Conservation (phyloP, 2,113 vertebrate genomes). For the Bettongia penicillata region DNA sequence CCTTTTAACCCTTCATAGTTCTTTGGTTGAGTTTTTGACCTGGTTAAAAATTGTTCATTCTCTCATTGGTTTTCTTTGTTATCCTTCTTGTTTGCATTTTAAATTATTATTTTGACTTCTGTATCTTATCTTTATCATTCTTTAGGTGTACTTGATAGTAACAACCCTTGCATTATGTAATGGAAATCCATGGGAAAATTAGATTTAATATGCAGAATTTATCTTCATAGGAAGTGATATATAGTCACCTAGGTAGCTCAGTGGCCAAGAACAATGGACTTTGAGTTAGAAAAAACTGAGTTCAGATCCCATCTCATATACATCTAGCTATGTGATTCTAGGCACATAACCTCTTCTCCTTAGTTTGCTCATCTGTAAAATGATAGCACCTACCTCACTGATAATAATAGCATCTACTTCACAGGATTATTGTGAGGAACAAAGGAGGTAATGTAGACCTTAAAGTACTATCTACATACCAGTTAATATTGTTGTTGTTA, state of each 20-base stretch:
- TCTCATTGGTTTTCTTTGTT: background rate
- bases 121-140: background rate
- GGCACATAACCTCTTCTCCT: too few species aligned
- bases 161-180: background rate
- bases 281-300: too few species aligned
- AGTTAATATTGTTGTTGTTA: too few species aligned
- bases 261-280: background rate
- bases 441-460: background rate
- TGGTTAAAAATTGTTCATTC: background rate
- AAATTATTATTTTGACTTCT: background rate
- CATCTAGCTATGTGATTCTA: too few species aligned
- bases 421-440: too few species aligned
- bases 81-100: background rate
- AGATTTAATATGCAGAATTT: background rate
- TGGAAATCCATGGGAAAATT: background rate
- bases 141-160: background rate
- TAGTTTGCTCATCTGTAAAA: too few species aligned
- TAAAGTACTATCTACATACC: background rate
- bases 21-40: background rate
- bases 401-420: too few species aligned
- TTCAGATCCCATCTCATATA: too few species aligned
- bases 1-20: background rate
- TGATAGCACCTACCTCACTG: too few species aligned
- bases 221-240: background rate
- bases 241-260: background rate